Percentiles rank a stretch among this genome's conserved stretches.
Evolutionary conservation across 2,888 invertebrate genomes (phyloP).

Genomic region (Protophormia terraenovae): DNA sequence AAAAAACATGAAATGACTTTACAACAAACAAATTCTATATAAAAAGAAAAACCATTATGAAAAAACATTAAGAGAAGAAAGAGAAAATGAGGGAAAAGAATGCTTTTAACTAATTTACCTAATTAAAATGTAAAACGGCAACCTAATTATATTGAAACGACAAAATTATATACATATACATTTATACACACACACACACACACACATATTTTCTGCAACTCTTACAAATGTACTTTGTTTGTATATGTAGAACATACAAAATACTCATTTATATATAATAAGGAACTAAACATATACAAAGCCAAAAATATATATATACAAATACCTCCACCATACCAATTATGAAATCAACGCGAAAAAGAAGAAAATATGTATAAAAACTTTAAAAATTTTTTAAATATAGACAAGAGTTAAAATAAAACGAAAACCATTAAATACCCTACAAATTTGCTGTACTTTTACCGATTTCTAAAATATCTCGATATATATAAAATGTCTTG

Average conservation of each 20-base stretch:
- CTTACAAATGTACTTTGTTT: background rate
- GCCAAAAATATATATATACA: background rate
- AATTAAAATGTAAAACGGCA: slow-evolving; percentile 66
- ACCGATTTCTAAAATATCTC: too few species aligned
- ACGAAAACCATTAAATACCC: too few species aligned
- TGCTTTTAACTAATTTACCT: slow-evolving; percentile 67
- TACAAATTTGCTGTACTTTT: too few species aligned
- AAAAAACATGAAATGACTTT: background rate
- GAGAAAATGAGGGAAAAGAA: background rate
- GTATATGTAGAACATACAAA: background rate
- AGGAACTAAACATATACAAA: background rate
- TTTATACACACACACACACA: background rate
- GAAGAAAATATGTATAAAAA: background rate
- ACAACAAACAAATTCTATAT: background rate
- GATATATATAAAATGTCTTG: too few species aligned
- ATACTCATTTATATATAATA: too few species aligned
- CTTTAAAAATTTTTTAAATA: background rate
- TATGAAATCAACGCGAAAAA: background rate
- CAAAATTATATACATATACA: background rate
- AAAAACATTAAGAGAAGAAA: background rate
- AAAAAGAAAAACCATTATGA: background rate
- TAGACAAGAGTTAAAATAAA: too few species aligned
- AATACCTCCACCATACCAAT: background rate
- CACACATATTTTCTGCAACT: background rate
- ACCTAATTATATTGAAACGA: slow-evolving; percentile 55